These are phyloP conservation scores for Tetragonula carbonaria DNA, from an alignment of 2,888 invertebrate genomes.

Conservation along the genomic window DNA sequence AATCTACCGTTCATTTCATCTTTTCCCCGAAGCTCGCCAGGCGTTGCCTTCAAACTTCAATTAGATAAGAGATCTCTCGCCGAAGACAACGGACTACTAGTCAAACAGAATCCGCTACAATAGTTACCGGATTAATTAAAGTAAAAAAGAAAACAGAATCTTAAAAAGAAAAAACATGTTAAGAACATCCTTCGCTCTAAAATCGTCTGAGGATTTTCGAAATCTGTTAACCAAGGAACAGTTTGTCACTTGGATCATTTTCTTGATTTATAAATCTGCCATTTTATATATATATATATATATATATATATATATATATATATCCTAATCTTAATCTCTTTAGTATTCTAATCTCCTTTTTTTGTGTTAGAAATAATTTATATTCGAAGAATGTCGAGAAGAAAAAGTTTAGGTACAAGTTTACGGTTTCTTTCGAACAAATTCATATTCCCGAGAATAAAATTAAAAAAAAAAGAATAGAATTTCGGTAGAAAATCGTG, in stretches of 20 bases:
- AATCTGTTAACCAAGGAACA: background rate
- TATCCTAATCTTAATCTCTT: no score
- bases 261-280: background rate
- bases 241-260: background rate
- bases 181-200: background rate
- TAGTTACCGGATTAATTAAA: constrained; percentile 6
- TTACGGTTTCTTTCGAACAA: no score
- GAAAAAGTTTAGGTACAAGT: background rate
- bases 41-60: constrained; percentile 53
- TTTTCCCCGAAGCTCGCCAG: constrained; percentile 43
- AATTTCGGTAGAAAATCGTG: no score
- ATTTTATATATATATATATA: background rate
- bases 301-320: no score
- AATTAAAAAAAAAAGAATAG: no score
- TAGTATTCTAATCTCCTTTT: no score
- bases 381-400: background rate
- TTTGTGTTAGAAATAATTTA: background rate
- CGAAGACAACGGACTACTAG: constrained; percentile 28
- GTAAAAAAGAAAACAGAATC: no score
- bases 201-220: background rate
- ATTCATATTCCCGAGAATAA: no score
- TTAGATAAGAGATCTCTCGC: constrained; percentile 49
- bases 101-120: background rate
- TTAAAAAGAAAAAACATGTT: no score
- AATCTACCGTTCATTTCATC: constrained; percentile 54